Evolutionary conservation across 2,888 invertebrate genomes (phyloP), one percentile per base, ranked within the genome.

Genomic region (Dryomyza anilis): DNA sequence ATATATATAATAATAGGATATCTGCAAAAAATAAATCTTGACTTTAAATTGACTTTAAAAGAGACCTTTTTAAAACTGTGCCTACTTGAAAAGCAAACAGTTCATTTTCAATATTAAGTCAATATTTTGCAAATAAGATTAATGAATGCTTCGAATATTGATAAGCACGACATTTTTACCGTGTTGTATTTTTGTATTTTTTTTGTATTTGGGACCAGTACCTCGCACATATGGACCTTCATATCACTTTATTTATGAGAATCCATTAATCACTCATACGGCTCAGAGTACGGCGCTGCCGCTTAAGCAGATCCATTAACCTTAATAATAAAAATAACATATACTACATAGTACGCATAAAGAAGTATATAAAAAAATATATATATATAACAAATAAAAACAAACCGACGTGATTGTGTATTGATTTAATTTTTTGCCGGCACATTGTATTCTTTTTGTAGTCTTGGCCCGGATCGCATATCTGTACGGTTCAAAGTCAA

Each of bases 181-280:
- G n/a, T n/a, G n/a, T n/a, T n/a, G n/a, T n/a, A n/a, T n/a, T n/a
- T n/a, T n/a, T n/a, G n/a, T n/a, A n/a, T n/a, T n/a, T n/a, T n/a
- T n/a, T n/a, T n/a, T n/a, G n/a, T n/a, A n/a, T n/a, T n/a, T n/a
- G n/a, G n/a, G n/a, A n/a, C n/a, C n/a, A n/a, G n/a, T n/a, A n/a
- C 27, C 23, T 10, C 25, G 7, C 50, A 25, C 25, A 25, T 14
- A 25, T 50, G 48, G 48, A 50, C 48, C 33, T n/a, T 14, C 33
- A 36, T 36, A 55, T 55, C 39, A 33, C 33, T 21, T 33, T 55
- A 55, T 55, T 55, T 55, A 55, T 55, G 55, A 55, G 55, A 19
- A 55, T 21, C 36, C 55, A 55, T 55, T 55, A 55, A 55, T 55
- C 33, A 55, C 55, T 33, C 27, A 33, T 36, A 16, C 14, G 8